Percentiles rank a stretch among this genome's conserved stretches.
These are phyloP conservation scores for Felis chaus DNA, from an alignment of 2,113 vertebrate genomes.

Conservation along the genomic window DNA sequence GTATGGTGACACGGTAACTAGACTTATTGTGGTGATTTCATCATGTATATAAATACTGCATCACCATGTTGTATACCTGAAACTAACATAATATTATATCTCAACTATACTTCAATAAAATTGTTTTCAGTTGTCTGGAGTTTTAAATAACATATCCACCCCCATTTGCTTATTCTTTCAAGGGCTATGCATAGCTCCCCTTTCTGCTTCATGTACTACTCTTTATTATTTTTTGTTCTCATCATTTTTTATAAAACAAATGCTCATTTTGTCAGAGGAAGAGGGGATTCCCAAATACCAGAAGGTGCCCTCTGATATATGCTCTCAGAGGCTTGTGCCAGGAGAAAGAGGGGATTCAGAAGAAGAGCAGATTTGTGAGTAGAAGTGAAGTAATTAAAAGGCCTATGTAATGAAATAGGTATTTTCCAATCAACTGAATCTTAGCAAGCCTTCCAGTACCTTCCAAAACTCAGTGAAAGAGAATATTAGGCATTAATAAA, in stretches of 20 bases:
- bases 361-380: background rate
- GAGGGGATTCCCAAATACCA: background rate
- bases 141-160: conserved; percentile 45
- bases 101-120: background rate
- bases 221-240: background rate
- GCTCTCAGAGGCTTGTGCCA: background rate
- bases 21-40: background rate
- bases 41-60: background rate
- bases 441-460: background rate
- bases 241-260: background rate
- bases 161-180: conserved; percentile 30
- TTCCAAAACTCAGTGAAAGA: conserved; percentile 37
- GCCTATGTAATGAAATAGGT: background rate
- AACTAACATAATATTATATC: background rate
- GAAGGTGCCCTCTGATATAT: background rate
- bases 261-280: background rate
- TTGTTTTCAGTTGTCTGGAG: background rate
- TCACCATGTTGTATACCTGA: background rate
- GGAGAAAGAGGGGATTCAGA: background rate
- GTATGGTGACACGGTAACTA: background rate
- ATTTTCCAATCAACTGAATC: conserved; percentile 26
- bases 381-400: conserved; percentile 19
- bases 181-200: background rate
- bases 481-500: conserved; percentile 36
- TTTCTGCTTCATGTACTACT: conserved; percentile 13